phyloP scores from a whole-genome alignment of 2,888 invertebrate species.

The Melanchra persicariae region DNA sequence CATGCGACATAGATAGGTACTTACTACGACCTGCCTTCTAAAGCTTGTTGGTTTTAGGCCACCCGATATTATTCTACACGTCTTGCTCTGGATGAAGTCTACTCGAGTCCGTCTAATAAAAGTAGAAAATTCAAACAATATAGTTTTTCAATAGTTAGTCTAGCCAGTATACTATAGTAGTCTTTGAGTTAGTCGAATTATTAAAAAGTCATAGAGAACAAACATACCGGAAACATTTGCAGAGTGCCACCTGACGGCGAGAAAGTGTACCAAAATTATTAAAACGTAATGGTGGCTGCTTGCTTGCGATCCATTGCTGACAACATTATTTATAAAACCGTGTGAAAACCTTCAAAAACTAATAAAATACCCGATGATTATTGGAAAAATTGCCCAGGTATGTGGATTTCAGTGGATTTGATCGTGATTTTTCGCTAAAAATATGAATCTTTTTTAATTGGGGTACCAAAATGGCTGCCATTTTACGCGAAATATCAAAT shows the following conservation, averaged over 20 bases:
- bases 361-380: slow-evolving; percentile 67
- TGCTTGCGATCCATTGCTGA: slow-evolving; percentile 88
- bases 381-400: slow-evolving; percentile 73
- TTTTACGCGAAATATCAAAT: slow-evolving; percentile 36
- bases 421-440: slow-evolving; percentile 37
- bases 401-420: slow-evolving; percentile 43
- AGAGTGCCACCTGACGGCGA: slow-evolving; percentile 55
- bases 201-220: slow-evolving; percentile 31
- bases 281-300: slow-evolving; percentile 88
- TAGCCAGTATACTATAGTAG: too few relatives aligned
- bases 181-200: slow-evolving; percentile 22
- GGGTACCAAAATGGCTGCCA: slow-evolving; percentile 69
- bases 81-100: too few relatives aligned
- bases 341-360: slow-evolving; percentile 83
- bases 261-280: slow-evolving; percentile 55
- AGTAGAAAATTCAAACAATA: too few relatives aligned
- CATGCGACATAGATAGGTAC: too few relatives aligned
- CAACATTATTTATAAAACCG: slow-evolving; percentile 84
- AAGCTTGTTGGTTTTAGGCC: not conserved
- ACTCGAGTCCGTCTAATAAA: too few relatives aligned
- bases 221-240: slow-evolving; percentile 51
- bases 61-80: not conserved
- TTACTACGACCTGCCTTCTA: not conserved
- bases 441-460: slow-evolving; percentile 14
- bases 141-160: too few relatives aligned